phyloP scores from a whole-genome alignment of 1,140 invertebrate genomes.

The Caenorhabditis briggsae region DNA sequence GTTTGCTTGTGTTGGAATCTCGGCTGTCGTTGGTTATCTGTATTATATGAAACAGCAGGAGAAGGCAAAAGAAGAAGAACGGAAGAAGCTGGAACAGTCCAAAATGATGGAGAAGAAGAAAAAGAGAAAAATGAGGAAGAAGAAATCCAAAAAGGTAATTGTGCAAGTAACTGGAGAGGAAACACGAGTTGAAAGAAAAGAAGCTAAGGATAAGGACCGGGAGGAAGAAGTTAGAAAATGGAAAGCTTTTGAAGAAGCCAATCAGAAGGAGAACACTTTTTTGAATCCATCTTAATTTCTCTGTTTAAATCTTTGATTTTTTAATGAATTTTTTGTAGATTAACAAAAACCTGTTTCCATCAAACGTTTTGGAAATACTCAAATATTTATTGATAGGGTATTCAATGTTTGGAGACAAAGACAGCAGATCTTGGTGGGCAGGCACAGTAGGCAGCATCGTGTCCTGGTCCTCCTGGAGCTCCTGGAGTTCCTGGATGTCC shows the following conservation, averaged over 20 bases:
- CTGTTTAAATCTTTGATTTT: not conserved
- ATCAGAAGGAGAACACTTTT: slow-evolving; percentile 1
- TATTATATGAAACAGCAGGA: slow-evolving; percentile 7
- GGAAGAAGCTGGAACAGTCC: not conserved
- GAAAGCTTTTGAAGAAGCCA: slow-evolving; percentile 3
- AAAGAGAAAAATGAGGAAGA: not conserved
- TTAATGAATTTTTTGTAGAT: not conserved
- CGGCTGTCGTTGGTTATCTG: not conserved
- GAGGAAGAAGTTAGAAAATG: not conserved
- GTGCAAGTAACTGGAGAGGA: not conserved
- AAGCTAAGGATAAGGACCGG: slow-evolving; percentile 1
- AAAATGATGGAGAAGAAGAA: not conserved
- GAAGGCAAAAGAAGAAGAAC: not conserved
- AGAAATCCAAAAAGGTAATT: not conserved
- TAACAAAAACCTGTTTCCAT: too few species aligned
- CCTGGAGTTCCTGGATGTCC: slow-evolving; percentile 53
- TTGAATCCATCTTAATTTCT: not conserved
- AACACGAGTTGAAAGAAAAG: slow-evolving; percentile 12
- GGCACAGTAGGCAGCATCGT: slow-evolving; percentile 47
- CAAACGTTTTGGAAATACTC: too few species aligned
- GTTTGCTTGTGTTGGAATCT: not conserved
- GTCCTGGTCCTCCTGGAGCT: slow-evolving; percentile 48
- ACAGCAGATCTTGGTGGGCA: slow-evolving; percentile 49
- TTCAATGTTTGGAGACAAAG: slow-evolving; percentile 40
- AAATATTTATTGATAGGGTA: not conserved